Conservation (phyloP, 1,140 invertebrate genomes). For the Pissodes strobi region DNA sequence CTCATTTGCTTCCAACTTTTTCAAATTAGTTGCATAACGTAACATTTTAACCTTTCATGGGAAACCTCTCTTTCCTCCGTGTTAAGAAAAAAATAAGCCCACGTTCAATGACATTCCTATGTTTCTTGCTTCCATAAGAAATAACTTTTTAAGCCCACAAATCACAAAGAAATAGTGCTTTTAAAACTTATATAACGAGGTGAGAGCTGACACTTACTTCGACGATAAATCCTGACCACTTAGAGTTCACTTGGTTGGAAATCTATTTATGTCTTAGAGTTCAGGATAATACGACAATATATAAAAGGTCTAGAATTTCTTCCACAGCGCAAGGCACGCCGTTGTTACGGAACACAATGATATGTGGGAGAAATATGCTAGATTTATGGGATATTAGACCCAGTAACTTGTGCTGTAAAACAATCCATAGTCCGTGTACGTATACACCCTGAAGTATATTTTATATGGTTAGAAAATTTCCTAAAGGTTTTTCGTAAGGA, state of each 20-base stretch:
- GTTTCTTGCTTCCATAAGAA: too few relatives aligned
- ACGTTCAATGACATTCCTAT: too few relatives aligned
- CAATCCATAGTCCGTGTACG: neutral
- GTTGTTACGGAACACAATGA: conserved; percentile 22
- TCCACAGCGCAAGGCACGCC: conserved; percentile 13
- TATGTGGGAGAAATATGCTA: conserved; percentile 18
- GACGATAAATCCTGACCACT: conserved; percentile 18
- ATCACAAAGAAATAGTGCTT: conserved; percentile 1
- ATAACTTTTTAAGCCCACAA: too few relatives aligned
- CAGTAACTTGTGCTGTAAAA: neutral
- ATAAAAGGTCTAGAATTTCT: conserved; percentile 31
- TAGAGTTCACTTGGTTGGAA: conserved; percentile 27
- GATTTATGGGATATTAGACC: conserved; percentile 8
- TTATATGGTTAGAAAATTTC: too few relatives aligned
- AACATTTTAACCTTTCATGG: too few relatives aligned
- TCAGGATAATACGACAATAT: conserved; percentile 27
- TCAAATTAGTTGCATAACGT: too few relatives aligned
- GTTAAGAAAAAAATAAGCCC: too few relatives aligned
- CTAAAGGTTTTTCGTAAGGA: too few relatives aligned
- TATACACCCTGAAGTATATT: neutral
- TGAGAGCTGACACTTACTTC: conserved; percentile 18
- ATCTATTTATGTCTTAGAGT: conserved; percentile 23
- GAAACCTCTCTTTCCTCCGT: too few relatives aligned
- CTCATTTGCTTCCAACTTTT: too few relatives aligned
- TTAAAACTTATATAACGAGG: conserved; percentile 29